These are phyloP conservation scores for Cyprinodon brontotheroides DNA, from an alignment of 2,113 vertebrate genomes.

Conservation along the genomic window DNA sequence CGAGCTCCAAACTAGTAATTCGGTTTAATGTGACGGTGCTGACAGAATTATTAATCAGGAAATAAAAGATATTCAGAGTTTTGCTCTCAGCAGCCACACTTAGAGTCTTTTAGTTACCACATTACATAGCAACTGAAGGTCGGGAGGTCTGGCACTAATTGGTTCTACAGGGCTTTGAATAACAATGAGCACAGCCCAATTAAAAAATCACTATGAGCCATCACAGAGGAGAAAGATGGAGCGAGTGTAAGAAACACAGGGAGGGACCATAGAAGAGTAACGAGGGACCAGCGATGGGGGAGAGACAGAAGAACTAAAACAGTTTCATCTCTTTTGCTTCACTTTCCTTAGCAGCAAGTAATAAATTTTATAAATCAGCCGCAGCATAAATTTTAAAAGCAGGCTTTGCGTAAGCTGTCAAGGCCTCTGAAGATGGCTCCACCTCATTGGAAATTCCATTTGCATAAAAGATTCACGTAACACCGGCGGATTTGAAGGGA, in stretches of 20 bases:
- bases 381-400: constrained; percentile 85
- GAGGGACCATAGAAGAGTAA: constrained; percentile 36
- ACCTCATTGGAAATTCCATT: constrained; percentile 87
- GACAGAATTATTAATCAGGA: constrained; percentile 94
- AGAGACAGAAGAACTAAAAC: constrained; percentile 54
- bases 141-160: constrained; percentile 83
- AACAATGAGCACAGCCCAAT: constrained; percentile 82
- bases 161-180: constrained; percentile 82
- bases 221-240: constrained; percentile 41
- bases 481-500: constrained; percentile 77
- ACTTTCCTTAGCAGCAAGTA: constrained; percentile 73
- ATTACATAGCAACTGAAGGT: constrained; percentile 76
- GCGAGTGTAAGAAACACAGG: constrained; percentile 16
- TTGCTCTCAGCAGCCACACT: constrained; percentile 78
- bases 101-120: constrained; percentile 75
- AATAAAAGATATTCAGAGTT: constrained; percentile 85
- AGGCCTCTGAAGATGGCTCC: constrained; percentile 80
- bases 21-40: constrained; percentile 88
- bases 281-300: constrained; percentile 48
- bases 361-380: constrained; percentile 85
- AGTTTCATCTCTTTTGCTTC: constrained; percentile 60
- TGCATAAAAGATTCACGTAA: constrained; percentile 87
- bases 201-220: constrained; percentile 75
- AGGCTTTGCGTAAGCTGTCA: constrained; percentile 78
- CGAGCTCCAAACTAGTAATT: constrained; percentile 82